Evolutionary conservation across 2,888 invertebrate genomes (phyloP).

Genomic region (Drosophila robusta): DNA sequence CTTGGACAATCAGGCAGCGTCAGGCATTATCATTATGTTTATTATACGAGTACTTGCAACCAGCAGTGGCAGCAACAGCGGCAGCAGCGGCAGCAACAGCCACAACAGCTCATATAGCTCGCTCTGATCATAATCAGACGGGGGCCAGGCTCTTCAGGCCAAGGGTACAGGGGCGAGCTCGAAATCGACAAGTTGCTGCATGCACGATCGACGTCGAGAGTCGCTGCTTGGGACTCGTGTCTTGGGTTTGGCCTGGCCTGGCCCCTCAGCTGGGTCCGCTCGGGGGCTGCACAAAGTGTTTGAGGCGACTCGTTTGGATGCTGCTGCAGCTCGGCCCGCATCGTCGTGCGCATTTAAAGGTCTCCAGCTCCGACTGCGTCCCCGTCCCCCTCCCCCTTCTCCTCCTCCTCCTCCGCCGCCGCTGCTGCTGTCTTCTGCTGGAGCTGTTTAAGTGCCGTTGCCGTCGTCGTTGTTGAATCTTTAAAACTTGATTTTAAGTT

Average conservation of each 20-base stretch:
- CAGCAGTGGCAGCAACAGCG: constrained; percentile 37
- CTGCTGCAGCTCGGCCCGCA: constrained; percentile 63
- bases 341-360: constrained; percentile 72
- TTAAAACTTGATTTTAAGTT: constrained; percentile 80
- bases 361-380: constrained; percentile 51
- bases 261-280: constrained; percentile 42
- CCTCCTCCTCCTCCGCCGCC: background rate
- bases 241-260: constrained; percentile 59
- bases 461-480: constrained; percentile 67
- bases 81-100: constrained; percentile 17
- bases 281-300: constrained; percentile 45
- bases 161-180: constrained; percentile 49
- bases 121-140: constrained; percentile 74
- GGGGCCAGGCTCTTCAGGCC: constrained; percentile 46
- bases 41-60: constrained; percentile 69
- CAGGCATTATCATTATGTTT: constrained; percentile 80
- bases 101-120: constrained; percentile 63
- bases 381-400: background rate
- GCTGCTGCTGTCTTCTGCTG: constrained; percentile 40
- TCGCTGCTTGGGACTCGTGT: constrained; percentile 61
- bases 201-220: constrained; percentile 60
- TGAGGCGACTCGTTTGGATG: constrained; percentile 67
- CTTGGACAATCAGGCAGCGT: constrained; percentile 67
- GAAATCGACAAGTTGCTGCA: constrained; percentile 76
- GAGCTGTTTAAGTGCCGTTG: constrained; percentile 67